Evolutionary conservation across 2,113 vertebrate species (phyloP).

Genomic region (Cryptotis parvus): DNA sequence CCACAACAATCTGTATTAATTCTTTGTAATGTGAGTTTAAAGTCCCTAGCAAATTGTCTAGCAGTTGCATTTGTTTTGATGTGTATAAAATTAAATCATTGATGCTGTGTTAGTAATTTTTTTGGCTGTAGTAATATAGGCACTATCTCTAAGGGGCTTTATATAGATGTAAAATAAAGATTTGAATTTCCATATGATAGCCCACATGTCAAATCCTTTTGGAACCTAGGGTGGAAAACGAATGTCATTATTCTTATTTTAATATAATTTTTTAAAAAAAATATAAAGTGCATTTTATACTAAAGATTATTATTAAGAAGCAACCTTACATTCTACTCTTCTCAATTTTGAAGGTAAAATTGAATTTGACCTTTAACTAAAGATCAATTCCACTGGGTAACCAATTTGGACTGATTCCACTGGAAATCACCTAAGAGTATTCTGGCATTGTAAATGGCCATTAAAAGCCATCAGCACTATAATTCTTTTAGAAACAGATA

Average conservation of each 20-base stretch:
- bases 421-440: constrained; percentile 77
- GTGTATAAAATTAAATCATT: constrained; percentile 29
- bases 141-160: constrained; percentile 26
- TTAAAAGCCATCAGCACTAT: constrained; percentile 80
- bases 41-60: background rate
- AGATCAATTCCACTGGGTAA: constrained; percentile 81
- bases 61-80: background rate
- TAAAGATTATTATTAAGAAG: constrained; percentile 77
- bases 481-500: constrained; percentile 85
- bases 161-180: background rate
- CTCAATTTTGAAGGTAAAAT: constrained; percentile 80
- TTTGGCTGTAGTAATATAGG: background rate
- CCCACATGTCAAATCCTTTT: background rate
- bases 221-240: background rate
- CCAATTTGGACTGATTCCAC: constrained; percentile 81
- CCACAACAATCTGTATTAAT: background rate
- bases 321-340: constrained; percentile 67
- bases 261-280: constrained; percentile 50
- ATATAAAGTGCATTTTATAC: constrained; percentile 68
- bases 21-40: background rate
- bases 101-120: constrained; percentile 19
- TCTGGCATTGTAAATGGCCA: constrained; percentile 81
- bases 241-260: constrained; percentile 54
- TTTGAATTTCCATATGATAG: constrained; percentile 31
- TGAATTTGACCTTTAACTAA: constrained; percentile 84